A percentile compares a stretch with the other conserved stretches of the same genome.
Evolutionary conservation across 1,140 invertebrate genomes (phyloP).

Genomic region (Daktulosphaira vitifoliae): DNA sequence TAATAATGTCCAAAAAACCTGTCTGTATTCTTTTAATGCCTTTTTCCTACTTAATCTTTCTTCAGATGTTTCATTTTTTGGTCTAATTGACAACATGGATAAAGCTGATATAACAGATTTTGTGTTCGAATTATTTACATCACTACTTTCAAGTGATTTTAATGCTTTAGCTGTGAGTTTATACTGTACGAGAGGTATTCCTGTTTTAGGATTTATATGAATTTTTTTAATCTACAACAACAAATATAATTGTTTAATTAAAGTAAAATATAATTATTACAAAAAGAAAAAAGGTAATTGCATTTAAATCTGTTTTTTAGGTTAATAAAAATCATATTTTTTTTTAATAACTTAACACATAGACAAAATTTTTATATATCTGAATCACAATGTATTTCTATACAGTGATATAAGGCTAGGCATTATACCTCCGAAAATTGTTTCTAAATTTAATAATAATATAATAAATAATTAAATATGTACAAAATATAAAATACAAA

Average conservation of each 20-base stretch:
- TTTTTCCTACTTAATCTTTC: conserved; percentile 73
- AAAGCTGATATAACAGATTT: conserved; percentile 61
- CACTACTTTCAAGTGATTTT: conserved; percentile 50
- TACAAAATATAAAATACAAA: no score
- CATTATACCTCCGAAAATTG: no score
- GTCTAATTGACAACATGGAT: conserved; percentile 61
- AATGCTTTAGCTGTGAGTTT: conserved; percentile 61
- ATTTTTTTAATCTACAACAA: conserved; percentile 49
- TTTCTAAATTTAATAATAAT: no score
- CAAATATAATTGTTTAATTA: background rate
- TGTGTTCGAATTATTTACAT: conserved; percentile 43
- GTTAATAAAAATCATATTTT: no score
- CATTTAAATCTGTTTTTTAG: no score
- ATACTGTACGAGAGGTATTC: conserved; percentile 55
- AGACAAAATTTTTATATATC: no score
- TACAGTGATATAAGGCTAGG: no score
- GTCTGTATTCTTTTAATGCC: conserved; percentile 70
- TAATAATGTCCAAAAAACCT: conserved; percentile 43
- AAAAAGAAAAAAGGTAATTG: background rate
- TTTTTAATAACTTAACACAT: no score
- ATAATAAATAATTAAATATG: no score
- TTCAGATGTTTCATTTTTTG: conserved; percentile 72
- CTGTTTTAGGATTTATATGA: conserved; percentile 59
- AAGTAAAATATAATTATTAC: background rate
- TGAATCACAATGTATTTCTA: no score